Base-by-base conservation (phyloP, 2,797 vertebrate species). In the Arctocebus calabarensis region DNA sequence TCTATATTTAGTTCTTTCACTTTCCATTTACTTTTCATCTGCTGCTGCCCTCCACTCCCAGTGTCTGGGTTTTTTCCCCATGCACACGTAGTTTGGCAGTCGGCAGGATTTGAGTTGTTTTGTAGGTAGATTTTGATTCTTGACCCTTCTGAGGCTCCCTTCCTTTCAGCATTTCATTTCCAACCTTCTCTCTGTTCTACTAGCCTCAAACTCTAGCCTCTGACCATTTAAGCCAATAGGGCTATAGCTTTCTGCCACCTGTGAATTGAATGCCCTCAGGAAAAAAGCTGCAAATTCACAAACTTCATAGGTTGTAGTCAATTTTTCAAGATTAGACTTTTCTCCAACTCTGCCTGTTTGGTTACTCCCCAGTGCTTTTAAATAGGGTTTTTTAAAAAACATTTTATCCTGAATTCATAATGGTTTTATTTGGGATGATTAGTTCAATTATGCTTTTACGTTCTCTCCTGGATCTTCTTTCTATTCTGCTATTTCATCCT, bases 371-470 rank as follows among this genome's bases (percentile, higher is more conserved):
- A 86, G 27, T 89, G 48, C n/a, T 9, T 90, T 74, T 22, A 79
- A 20, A 57, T 68, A 73, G 19, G 45, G 6, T 29, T 88, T 59
- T 84, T 61, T 12, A 23, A 29, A 85, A 25, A 29, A 83, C 88
- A 84, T 66, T 88, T 73, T 88, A 10, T 66, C 77, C 32, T 88
- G 32, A 88, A 68, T 85, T 81, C 89, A 43, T 61, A 73, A 62
- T 79, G 32, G 16, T 74, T 85, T 93, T 59, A 40, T 81, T 88
- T 79, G 55, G 14, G 7, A 78, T 57, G 2, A 66, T 74, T 84
- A 34, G 11, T 84, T 75, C 52, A 70, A 3, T 86, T 61, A 85
- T n/a, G 73, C 40, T 40, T 40, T 40, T 40, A 40, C 5, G 40
- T 40, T 40, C 40, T 40, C 40, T 40, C 40, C 40, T 40, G 40